These are phyloP conservation scores for Tretioscincus oriximinensis DNA, from an alignment of 2,113 vertebrate genomes.

Conservation along the genomic window DNA sequence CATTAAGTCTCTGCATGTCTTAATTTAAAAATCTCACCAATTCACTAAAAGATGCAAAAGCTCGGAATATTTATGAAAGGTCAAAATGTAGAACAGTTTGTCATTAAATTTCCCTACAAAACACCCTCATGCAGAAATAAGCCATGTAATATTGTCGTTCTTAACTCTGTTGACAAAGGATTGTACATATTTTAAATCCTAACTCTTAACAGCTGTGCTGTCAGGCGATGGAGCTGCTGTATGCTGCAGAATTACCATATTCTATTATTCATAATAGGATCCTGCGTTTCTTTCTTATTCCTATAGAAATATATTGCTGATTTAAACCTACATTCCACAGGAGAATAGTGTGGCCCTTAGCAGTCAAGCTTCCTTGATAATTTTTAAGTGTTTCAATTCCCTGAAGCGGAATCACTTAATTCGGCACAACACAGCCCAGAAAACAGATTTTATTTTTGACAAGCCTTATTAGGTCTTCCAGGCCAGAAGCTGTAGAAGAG, in stretches of 20 bases:
- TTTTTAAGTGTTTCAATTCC: neutral
- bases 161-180: constrained; percentile 65
- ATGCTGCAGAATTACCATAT: constrained; percentile 63
- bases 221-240: constrained; percentile 60
- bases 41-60: constrained; percentile 35
- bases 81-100: constrained; percentile 52
- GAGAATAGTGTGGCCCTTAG: neutral
- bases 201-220: constrained; percentile 58
- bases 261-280: constrained; percentile 64
- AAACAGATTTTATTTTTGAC: neutral
- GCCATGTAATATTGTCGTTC: constrained; percentile 37
- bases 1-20: constrained; percentile 55
- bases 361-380: neutral
- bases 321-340: constrained; percentile 10
- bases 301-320: constrained; percentile 6
- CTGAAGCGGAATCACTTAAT: neutral
- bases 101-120: constrained; percentile 57
- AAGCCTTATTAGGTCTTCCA: neutral
- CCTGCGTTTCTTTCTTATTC: constrained; percentile 39
- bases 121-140: constrained; percentile 54
- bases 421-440: neutral
- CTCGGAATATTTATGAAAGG: constrained; percentile 51
- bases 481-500: neutral
- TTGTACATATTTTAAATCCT: constrained; percentile 56
- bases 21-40: constrained; percentile 51